Conservation (phyloP, 2,888 invertebrate genomes). For the Hybos culiciformis region DNA sequence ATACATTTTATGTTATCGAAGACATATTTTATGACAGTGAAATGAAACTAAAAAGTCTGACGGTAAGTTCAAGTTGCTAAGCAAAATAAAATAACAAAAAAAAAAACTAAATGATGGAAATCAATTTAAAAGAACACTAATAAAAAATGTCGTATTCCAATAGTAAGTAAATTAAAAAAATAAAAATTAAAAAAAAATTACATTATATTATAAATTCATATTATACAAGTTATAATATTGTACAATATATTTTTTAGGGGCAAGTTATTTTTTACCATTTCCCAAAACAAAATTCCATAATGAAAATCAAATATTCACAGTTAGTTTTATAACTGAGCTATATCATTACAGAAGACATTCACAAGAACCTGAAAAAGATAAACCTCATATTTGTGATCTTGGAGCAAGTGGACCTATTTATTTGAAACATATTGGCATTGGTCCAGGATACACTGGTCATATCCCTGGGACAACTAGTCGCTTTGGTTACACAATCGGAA, state of each 20-base stretch:
- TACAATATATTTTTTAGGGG: neutral
- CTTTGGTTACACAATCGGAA: slow-evolving; percentile 44
- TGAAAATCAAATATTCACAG: no score
- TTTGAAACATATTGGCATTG: slow-evolving; percentile 56
- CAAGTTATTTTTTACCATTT: neutral
- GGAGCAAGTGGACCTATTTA: slow-evolving; percentile 40
- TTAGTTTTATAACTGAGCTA: no score
- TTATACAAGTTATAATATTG: neutral
- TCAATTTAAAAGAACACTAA: neutral
- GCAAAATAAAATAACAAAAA: no score
- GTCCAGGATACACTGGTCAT: slow-evolving; percentile 66
- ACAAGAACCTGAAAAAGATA: no score
- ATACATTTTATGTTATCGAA: no score
- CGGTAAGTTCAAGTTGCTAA: no score
- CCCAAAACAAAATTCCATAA: no score
- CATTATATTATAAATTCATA: neutral
- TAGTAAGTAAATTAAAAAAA: neutral
- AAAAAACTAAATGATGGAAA: neutral
- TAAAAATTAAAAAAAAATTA: no score
- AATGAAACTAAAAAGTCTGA: no score
- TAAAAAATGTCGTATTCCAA: neutral
- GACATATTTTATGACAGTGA: no score
- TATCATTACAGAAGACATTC: no score
- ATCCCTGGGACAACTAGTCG: slow-evolving; percentile 61
- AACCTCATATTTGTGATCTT: slow-evolving; percentile 14